Conservation (phyloP, 2,888 invertebrate species). For the Diplolepis rosae region DNA sequence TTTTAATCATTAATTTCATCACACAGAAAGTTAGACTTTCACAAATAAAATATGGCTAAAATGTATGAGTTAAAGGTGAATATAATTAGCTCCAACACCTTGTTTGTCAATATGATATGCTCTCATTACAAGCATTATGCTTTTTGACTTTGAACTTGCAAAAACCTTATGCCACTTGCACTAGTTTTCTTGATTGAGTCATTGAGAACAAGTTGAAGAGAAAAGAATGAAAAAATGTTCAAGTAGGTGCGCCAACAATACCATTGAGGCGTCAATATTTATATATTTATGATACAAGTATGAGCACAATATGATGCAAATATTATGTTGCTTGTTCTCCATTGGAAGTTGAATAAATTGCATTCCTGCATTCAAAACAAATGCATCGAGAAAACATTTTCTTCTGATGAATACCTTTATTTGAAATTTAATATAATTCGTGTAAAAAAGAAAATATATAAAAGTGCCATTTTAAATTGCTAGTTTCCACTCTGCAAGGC, state of each 20-base stretch:
- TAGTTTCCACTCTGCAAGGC: too few species aligned
- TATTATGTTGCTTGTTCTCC: slow-evolving; percentile 16
- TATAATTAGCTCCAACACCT: slow-evolving; percentile 2
- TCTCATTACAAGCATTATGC: slow-evolving; percentile 9
- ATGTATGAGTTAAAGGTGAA: neutral
- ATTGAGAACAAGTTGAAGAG: slow-evolving; percentile 34
- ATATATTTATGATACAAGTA: neutral
- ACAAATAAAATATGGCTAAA: neutral
- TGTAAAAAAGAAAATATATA: too few species aligned
- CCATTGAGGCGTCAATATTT: slow-evolving; percentile 4
- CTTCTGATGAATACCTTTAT: neutral
- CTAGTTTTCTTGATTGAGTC: slow-evolving; percentile 24
- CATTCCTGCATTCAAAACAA: neutral
- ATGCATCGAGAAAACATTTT: neutral
- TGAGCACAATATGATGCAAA: slow-evolving; percentile 16
- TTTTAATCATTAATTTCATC: neutral
- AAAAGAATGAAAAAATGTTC: slow-evolving; percentile 21
- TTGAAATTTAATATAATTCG: too few species aligned
- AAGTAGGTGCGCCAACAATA: slow-evolving; percentile 32
- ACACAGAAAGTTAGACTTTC: neutral
- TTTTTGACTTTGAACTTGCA: slow-evolving; percentile 30
- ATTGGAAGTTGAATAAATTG: slow-evolving; percentile 15
- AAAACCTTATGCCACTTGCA: slow-evolving; percentile 17
- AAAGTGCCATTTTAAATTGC: too few species aligned
- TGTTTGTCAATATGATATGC: neutral